Evolutionary conservation across 2,888 invertebrate genomes (phyloP).

Genomic region (Morinoia aosen): DNA sequence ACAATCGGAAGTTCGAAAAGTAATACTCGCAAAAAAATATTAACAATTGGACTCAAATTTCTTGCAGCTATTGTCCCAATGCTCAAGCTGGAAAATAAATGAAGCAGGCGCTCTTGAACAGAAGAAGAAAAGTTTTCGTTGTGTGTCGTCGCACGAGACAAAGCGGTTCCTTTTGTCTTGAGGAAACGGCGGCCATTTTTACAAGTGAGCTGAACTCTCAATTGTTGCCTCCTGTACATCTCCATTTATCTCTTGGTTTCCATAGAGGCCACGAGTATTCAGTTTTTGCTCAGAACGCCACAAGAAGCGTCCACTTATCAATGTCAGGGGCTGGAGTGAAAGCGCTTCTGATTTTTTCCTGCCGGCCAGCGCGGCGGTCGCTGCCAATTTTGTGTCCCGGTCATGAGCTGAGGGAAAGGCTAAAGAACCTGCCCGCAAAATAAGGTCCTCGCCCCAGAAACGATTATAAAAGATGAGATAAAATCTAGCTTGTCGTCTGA

Average conservation of each 20-base stretch:
- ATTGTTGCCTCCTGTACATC: slow-evolving; percentile 46
- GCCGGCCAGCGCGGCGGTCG: background rate
- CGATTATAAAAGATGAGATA: slow-evolving; percentile 3
- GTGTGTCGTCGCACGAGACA: background rate
- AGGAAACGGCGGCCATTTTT: slow-evolving; percentile 7
- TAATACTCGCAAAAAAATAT: background rate
- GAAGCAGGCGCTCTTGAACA: background rate
- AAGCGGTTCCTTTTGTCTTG: slow-evolving; percentile 23
- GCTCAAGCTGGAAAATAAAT: background rate
- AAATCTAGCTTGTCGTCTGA: background rate
- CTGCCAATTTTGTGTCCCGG: slow-evolving; percentile 16
- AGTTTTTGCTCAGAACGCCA: background rate
- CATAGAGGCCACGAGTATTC: slow-evolving; percentile 1
- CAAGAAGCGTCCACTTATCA: slow-evolving; percentile 48
- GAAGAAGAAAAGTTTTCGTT: background rate
- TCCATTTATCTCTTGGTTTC: slow-evolving; percentile 43
- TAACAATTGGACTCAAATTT: background rate
- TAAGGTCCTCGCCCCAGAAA: background rate
- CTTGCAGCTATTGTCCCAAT: background rate
- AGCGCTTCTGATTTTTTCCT: background rate
- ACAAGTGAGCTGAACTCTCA: slow-evolving; percentile 40
- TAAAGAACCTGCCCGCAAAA: background rate
- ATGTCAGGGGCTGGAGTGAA: slow-evolving; percentile 32
- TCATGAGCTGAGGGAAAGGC: background rate
- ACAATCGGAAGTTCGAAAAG: background rate